Base-by-base conservation (phyloP, 2,113 vertebrate genomes). In the Anhinga anhinga region DNA sequence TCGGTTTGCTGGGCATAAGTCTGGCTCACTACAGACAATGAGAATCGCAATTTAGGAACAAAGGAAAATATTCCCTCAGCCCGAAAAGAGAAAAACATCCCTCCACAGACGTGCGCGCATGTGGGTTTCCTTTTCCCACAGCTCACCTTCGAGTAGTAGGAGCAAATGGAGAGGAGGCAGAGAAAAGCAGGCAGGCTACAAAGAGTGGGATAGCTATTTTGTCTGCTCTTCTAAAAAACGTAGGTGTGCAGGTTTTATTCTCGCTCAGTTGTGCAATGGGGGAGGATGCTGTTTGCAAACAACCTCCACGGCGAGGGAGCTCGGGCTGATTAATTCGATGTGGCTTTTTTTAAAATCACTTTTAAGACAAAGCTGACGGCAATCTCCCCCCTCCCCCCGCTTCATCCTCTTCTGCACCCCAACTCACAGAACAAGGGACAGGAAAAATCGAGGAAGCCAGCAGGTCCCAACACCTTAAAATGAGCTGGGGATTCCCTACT, bases 241-340 rank as follows among this genome's bases (percentile, higher is more conserved):
- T 96, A 97, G 97, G 97, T 97, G 96, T 91, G 40, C 86, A 67
- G 79, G 82, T 94, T 96, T 90, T 89, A 86, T 90, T 92, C 88
- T 93, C 88, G 83, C 86, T 90, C 55, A 61, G 47, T 56, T 83
- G 92, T 93, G 96, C 72, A 92, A 45, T 65, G 93, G 84, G 63
- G 92, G 80, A 95, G 93, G 84, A 93, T 92, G 92, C 89, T 97
- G 96, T 97, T 93, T 95, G 98, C 97, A 97, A 98, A 97, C 95
- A 97, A 89, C 49, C 66, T 93, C 86, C 58, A 56, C 32, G 13
- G 61, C 59, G 53, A 76, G 65, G 38, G 62, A 93, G 81, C 95
- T 91, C 71, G 9, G 79, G 73, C 85, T 40, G 83, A 90, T 95
- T 93, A 95, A 94, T 78, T 87, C 55, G 5, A 88, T 53, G 62